These are phyloP conservation scores for Anniella stebbinsi DNA, from an alignment of 2,797 vertebrate genomes.

Conservation along the genomic window DNA sequence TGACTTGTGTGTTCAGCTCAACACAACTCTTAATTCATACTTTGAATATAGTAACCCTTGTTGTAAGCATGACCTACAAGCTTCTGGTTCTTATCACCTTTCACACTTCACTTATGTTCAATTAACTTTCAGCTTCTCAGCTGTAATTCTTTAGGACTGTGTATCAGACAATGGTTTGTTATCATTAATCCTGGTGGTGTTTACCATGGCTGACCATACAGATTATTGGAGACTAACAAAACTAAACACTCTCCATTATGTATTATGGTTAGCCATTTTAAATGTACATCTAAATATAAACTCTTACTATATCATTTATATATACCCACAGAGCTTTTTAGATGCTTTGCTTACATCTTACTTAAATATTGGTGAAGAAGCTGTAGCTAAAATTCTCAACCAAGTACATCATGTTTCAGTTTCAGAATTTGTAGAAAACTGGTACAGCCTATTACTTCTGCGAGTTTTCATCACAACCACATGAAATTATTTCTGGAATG, in stretches of 20 bases:
- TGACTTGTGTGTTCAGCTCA: neutral
- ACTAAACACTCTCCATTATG: neutral
- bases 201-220: neutral
- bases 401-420: accelerated
- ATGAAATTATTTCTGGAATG: conserved; percentile 12
- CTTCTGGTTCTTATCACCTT: neutral
- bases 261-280: neutral
- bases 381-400: neutral
- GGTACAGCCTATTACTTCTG: neutral
- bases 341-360: neutral
- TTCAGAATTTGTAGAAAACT: conserved; percentile 12
- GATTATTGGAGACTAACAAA: neutral
- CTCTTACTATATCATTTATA: neutral
- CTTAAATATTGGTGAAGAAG: neutral
- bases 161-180: neutral
- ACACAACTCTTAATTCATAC: neutral
- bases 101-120: neutral
- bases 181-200: neutral
- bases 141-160: neutral
- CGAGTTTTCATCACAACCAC: neutral
- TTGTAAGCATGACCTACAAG: neutral
- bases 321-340: neutral
- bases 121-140: neutral
- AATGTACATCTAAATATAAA: neutral
- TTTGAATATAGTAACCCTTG: neutral